Conservation (phyloP, 2,113 vertebrate genomes). For the Micromys minutus region DNA sequence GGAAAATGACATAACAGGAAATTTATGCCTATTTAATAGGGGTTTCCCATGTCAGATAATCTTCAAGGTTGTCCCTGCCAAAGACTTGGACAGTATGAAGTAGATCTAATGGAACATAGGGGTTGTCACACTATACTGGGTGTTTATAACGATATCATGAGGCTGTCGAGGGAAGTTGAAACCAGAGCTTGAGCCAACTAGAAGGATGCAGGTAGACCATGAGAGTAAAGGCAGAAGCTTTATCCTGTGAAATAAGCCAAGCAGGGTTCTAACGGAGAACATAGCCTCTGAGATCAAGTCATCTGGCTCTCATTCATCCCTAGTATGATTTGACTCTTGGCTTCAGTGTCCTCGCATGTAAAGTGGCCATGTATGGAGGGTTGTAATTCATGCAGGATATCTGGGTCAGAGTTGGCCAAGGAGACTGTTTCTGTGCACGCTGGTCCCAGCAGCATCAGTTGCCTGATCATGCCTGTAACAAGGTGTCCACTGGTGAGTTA, state of each 20-base stretch:
- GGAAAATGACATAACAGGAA: neutral
- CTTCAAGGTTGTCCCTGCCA: conserved; percentile 6
- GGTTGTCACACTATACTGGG: neutral
- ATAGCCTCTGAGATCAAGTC: neutral
- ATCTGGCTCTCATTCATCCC: neutral
- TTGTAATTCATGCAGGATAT: neutral
- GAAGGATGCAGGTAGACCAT: neutral
- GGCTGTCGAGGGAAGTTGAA: neutral
- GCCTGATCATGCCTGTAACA: neutral
- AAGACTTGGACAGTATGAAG: neutral
- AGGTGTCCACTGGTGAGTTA: neutral
- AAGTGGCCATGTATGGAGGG: neutral
- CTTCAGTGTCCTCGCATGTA: neutral
- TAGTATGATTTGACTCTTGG: neutral
- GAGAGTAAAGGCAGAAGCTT: neutral
- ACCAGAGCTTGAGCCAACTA: neutral
- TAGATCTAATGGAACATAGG: neutral
- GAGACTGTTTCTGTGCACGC: fast-evolving
- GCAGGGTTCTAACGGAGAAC: neutral
- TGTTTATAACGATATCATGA: neutral
- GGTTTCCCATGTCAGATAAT: neutral
- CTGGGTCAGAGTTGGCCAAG: neutral
- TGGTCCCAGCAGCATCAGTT: neutral
- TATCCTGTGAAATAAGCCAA: neutral
- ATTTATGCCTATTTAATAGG: neutral